Evolutionary conservation across 2,113 vertebrate species (phyloP).

Genomic region (Catagonus wagneri): DNA sequence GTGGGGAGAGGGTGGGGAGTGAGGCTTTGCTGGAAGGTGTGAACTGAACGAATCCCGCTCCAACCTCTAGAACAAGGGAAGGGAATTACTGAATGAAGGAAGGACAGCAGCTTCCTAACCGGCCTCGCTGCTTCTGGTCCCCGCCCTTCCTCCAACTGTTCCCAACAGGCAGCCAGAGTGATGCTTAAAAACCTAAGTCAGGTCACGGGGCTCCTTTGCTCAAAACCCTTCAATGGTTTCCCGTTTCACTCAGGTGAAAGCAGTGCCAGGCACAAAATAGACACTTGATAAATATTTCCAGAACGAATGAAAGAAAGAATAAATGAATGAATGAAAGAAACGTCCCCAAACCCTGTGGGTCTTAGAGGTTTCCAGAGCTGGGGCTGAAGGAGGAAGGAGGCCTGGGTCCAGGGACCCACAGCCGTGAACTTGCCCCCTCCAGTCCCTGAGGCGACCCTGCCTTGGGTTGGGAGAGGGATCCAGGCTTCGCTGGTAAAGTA

Average conservation of each 20-base stretch:
- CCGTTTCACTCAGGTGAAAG: neutral
- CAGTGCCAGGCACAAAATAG: neutral
- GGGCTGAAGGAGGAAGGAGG: neutral
- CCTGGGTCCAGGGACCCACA: neutral
- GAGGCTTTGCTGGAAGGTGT: conserved; percentile 40
- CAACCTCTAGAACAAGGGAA: neutral
- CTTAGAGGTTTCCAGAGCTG: neutral
- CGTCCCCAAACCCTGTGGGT: neutral
- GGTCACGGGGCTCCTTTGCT: neutral
- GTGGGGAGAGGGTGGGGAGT: neutral
- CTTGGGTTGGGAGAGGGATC: neutral
- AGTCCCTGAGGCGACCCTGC: neutral
- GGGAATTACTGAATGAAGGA: neutral
- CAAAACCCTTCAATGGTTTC: neutral
- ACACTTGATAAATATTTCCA: neutral
- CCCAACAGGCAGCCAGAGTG: neutral
- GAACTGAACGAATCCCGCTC: neutral
- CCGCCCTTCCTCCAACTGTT: neutral
- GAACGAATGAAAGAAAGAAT: neutral
- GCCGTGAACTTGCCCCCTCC: too few relatives aligned
- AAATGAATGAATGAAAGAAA: neutral
- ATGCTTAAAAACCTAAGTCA: neutral
- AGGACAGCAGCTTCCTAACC: neutral
- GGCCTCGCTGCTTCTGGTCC: neutral
- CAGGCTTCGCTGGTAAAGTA: too few relatives aligned